Conservation (phyloP, 2,888 invertebrate species). For the Rosalia funebris region DNA sequence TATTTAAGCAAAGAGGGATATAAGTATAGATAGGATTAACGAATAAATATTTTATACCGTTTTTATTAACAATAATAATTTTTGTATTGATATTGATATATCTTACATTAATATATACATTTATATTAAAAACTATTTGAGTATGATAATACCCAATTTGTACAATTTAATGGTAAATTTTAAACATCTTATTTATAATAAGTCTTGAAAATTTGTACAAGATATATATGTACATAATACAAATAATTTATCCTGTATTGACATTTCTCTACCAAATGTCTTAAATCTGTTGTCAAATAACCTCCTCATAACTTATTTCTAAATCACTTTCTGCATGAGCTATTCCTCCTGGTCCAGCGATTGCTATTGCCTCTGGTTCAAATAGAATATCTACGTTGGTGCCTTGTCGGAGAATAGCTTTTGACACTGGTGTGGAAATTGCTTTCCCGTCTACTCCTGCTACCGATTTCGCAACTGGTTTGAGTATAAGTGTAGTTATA, state of each 20-base stretch:
- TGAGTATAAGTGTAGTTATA: conserved; percentile 67
- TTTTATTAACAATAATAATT: no score
- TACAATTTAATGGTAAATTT: no score
- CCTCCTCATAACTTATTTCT: conserved; percentile 62
- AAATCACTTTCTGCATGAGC: conserved; percentile 82
- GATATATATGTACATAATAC: not conserved
- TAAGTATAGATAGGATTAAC: no score
- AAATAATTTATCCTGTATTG: not conserved
- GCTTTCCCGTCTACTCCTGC: conserved; percentile 75
- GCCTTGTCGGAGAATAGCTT: conserved; percentile 71
- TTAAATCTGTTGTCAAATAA: not conserved
- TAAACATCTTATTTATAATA: no score
- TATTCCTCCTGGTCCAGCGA: conserved; percentile 79
- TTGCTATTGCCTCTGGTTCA: conserved; percentile 75
- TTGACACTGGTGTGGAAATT: conserved; percentile 75
- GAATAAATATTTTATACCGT: no score
- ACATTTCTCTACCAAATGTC: conserved; percentile 1
- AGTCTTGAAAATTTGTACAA: no score
- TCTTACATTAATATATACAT: no score
- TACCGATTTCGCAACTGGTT: conserved; percentile 74
- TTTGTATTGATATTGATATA: no score
- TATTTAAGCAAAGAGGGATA: no score
- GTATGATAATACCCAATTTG: no score
- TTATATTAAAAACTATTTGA: no score
- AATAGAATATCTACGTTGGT: conserved; percentile 72